Conservation (phyloP, 2,888 invertebrate species). For the Melieria omissa region DNA sequence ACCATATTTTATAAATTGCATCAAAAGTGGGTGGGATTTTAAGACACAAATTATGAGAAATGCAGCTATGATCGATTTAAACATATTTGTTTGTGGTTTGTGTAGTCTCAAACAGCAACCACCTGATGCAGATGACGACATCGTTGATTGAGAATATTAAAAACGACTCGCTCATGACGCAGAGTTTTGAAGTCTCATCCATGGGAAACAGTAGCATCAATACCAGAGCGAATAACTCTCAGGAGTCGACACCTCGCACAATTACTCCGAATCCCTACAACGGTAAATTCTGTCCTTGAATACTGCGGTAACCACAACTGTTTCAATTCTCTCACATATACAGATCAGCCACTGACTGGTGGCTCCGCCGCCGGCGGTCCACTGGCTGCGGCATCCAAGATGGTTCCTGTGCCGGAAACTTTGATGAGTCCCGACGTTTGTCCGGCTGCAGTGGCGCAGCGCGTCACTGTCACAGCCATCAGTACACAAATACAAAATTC, state of each 20-base stretch:
- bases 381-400: constrained; percentile 83
- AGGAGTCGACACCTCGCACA: constrained; percentile 64
- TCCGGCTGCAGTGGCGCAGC: constrained; percentile 62
- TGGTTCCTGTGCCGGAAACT: constrained; percentile 89
- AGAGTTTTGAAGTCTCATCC: constrained; percentile 73
- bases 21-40: too few species aligned
- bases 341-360: constrained; percentile 56
- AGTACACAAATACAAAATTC: constrained; percentile 60
- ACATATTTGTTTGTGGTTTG: not conserved
- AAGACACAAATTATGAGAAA: too few species aligned
- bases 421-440: constrained; percentile 82
- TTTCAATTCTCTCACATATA: not conserved
- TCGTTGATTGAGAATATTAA: constrained; percentile 66
- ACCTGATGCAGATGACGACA: constrained; percentile 65
- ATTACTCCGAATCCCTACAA: constrained; percentile 64
- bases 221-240: constrained; percentile 60
- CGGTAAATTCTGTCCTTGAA: constrained; percentile 48
- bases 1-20: not conserved
- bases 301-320: not conserved
- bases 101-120: constrained; percentile 45
- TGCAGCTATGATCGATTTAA: not conserved
- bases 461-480: constrained; percentile 58
- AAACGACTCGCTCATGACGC: constrained; percentile 70
- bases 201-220: constrained; percentile 54
- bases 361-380: constrained; percentile 66